Evolutionary conservation across 1,140 invertebrate species (phyloP), one percentile per base, ranked within the genome.

Genomic region (Bombus balteatus): DNA sequence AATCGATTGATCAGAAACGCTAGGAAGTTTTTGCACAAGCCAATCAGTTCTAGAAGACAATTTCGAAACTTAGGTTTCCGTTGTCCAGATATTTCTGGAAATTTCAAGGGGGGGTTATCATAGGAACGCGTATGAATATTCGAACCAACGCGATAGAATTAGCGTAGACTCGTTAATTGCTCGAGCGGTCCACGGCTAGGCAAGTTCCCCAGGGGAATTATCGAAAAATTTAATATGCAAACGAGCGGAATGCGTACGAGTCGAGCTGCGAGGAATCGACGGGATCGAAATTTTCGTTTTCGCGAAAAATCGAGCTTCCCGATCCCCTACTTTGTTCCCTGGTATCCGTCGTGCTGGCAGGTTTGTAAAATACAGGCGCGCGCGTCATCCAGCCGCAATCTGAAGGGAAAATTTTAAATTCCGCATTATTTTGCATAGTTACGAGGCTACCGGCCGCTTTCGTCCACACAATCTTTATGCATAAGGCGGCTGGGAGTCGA

Each of bases 361-460:
- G 34, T 71, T 79, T 66, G 22, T 76, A 81, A 73, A 39, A 37
- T 62, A 53, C 57, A n/a, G 32, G 39, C 43, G 37, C 76, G 72
- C 28, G 37, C 70, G 25, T 71, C 70, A 72, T 57, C 62, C 57
- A 72, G 76, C 70, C 65, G 37, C 41, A 66, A 76, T 87, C 53
- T 43, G 71, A 89, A 37, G 59, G 71, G 74, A 72, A 74, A 83
- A 85, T 90, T 91, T 83, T 47, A 91, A 92, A 87, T 87, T 87
- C 72, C 47, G 87, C 89, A 87, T 90, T 80, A 90, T 72, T 91
- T 90, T 89, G 90, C 91, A 91, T 91, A 92, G 68, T 90, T 91
- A 84, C 68, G 80, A 77, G 53, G 80, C 77, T 62, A 32, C 22
- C 68, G 43, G 59, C 59, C 65, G 59, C 59, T 39, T 87, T 39